Base-by-base conservation (phyloP, 1,140 invertebrate species). In the Macrobrachium nipponense region DNA sequence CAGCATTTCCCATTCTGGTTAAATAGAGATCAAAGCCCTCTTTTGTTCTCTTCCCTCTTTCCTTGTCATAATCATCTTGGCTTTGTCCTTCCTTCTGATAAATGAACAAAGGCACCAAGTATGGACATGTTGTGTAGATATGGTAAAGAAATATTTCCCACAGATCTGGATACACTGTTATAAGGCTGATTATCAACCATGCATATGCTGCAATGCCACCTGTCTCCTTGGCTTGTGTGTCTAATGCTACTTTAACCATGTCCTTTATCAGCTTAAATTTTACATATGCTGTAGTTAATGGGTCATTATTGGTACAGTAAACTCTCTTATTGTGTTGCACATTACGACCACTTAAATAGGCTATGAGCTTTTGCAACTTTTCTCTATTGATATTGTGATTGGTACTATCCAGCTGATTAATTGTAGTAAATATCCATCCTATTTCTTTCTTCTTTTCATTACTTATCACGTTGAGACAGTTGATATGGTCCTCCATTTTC, bases 101-200 rank as follows among this genome's bases (percentile, higher is more conserved):
- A 36, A 59, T 64, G 18, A 59, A 51, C 58, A 68, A 18, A 17
- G 80, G 80, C 64, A 81, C 27, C n/a, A 81, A 70, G 27, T 58
- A 51, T 15, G 80, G 66, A 70, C 80, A 81, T 17, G 61, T 8
- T 11, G 20, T 81, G 17, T 59, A 81, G 12, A 81, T n/a, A 60
- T 81, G 23, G 58, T 81, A 81, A n/a, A 72, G 60, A 27, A 81
- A 81, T 20, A 81, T 64, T 11, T 81, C 80, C 80, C 80, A 81
- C 64, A 81, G 17, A 51, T 72, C 80, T 27, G 80, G 80, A 81
- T 66, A 59, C 27, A 72, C n/a, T 68, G 66, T 58, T 4, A 72
- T 23, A 2, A 81, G 17, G 44, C 72, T 70, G 12, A 81, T 66
- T 8, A 81, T 27, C n/a, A 81, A 20, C 80, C 80, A 81, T 43